Conservation (phyloP, 2,113 vertebrate species). For the Aplodontia rufa region DNA sequence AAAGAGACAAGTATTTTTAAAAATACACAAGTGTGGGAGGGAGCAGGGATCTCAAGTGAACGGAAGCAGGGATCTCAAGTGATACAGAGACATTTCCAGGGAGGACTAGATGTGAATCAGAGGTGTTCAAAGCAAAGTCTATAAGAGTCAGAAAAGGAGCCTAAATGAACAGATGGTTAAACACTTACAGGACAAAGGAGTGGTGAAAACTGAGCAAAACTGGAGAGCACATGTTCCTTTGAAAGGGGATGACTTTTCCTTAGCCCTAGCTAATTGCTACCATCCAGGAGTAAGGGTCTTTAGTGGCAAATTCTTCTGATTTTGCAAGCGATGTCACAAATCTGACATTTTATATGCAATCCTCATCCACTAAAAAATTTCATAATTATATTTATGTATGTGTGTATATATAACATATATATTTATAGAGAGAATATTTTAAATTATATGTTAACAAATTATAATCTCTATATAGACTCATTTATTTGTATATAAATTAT, state of each 20-base stretch:
- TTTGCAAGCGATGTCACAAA: not conserved
- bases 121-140: not conserved
- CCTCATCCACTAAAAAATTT: not conserved
- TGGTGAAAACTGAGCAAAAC: not conserved
- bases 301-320: not conserved
- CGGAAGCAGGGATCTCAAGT: not conserved
- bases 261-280: not conserved
- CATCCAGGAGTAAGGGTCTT: not conserved
- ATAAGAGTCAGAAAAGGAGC: not conserved
- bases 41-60: not conserved
- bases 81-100: not conserved
- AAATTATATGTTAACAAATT: not conserved
- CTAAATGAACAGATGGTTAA: not conserved
- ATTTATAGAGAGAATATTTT: not conserved
- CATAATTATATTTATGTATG: not conserved
- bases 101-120: not conserved
- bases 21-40: not conserved
- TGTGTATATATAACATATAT: not conserved
- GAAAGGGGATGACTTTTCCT: not conserved
- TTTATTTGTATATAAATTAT: not conserved
- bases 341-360: not conserved
- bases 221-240: not conserved
- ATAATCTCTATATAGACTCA: not conserved
- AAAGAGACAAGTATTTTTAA: not conserved
- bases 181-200: not conserved